Conservation (phyloP, 2,888 invertebrate species). For the Silvanus unidentatus region DNA sequence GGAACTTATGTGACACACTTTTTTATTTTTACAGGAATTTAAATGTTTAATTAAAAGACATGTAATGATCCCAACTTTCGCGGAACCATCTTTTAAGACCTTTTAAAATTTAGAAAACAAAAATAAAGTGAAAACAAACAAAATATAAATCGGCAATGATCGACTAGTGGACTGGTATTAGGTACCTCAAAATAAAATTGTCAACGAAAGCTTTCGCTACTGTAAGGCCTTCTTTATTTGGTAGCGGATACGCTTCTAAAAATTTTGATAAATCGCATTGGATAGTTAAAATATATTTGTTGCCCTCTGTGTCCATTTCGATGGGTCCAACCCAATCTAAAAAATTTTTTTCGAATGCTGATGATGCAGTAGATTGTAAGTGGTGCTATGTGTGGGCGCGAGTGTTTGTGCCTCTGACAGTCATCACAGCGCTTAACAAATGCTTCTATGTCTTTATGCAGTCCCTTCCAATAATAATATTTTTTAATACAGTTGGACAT, state of each 20-base stretch:
- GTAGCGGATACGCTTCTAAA: constrained; percentile 14
- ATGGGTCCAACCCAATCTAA: constrained; percentile 10
- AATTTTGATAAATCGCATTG: constrained; percentile 12
- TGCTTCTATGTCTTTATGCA: constrained; percentile 11
- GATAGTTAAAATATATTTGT: constrained; percentile 7
- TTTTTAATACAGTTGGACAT: constrained; percentile 6
- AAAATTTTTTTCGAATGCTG: constrained; percentile 9
- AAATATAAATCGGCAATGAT: no score
- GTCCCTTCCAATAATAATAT: constrained; percentile 13
- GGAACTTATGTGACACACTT: no score
- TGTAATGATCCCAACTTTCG: no score
- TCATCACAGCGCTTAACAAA: constrained; percentile 16
- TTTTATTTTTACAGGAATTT: no score
- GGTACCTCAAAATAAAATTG: constrained; percentile 21
- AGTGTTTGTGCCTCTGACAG: constrained; percentile 15
- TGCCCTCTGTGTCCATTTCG: constrained; percentile 6
- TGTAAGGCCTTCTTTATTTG: constrained; percentile 11
- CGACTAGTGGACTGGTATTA: no score
- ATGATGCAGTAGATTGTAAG: constrained; percentile 8
- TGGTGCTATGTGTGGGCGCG: constrained; percentile 9
- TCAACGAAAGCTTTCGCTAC: constrained; percentile 16
- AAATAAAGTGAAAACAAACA: no score
- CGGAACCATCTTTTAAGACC: no score
- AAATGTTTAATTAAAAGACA: no score
- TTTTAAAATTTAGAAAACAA: no score